Percentiles rank a stretch among this genome's conserved stretches.
Conservation (phyloP, 2,113 vertebrate species). For the Macheiramphus alcinus region DNA sequence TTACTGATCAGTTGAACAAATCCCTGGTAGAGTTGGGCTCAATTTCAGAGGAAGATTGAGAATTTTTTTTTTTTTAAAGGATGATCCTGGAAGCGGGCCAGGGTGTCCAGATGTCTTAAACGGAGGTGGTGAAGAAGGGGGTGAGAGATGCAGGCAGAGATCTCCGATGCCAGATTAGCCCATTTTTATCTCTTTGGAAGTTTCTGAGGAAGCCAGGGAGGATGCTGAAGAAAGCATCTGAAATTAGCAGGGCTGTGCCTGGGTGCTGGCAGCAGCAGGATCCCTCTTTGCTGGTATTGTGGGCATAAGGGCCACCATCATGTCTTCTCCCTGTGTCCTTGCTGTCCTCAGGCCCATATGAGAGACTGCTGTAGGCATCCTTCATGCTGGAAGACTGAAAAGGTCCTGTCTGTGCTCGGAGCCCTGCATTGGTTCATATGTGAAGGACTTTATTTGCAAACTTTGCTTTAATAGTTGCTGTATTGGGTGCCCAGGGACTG, state of each 20-base stretch:
- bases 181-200: not conserved
- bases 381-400: too few relatives aligned
- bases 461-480: not conserved
- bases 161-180: not conserved
- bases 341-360: accelerated
- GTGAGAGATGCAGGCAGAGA: not conserved
- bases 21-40: not conserved
- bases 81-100: not conserved
- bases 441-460: not conserved
- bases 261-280: accelerated
- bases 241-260: not conserved
- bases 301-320: accelerated
- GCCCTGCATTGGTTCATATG: accelerated
- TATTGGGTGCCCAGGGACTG: too few relatives aligned
- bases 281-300: not conserved
- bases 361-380: not conserved
- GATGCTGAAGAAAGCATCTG: not conserved
- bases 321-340: accelerated
- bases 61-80: not conserved
- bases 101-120: not conserved
- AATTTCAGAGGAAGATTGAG: not conserved
- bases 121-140: not conserved
- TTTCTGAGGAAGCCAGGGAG: not conserved
- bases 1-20: not conserved
- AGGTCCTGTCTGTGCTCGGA: not conserved